phyloP scores from a whole-genome alignment of 2,797 vertebrate genomes.

The Gouania willdenowi region DNA sequence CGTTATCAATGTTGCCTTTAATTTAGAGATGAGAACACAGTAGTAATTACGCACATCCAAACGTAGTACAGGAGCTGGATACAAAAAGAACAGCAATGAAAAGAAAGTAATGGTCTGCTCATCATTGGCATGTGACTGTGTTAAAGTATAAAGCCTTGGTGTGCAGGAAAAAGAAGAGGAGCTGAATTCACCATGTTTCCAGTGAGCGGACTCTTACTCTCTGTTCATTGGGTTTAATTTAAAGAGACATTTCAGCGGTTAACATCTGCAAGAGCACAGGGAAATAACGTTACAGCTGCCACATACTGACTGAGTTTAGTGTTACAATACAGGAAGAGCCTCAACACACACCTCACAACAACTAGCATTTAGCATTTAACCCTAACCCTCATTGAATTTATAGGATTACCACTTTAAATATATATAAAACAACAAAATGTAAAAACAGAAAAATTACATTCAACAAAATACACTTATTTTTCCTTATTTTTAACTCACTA shows the following conservation, averaged over 20 bases:
- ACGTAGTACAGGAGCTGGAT: constrained; percentile 77
- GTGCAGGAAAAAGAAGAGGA: constrained; percentile 37
- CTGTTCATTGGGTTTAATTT: constrained; percentile 86
- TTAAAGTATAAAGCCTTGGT: constrained; percentile 38
- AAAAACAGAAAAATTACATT: constrained; percentile 89
- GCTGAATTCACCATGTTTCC: constrained; percentile 54
- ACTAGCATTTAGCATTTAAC: constrained; percentile 98
- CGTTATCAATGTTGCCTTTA: constrained; percentile 99
- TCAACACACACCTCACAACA: constrained; percentile 94
- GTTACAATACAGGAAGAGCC: constrained; percentile 95
- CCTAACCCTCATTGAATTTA: constrained; percentile 83
- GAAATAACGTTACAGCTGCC: constrained; percentile 98
- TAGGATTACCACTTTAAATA: constrained; percentile 85
- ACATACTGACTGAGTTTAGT: constrained; percentile 90
- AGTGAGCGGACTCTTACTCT: constrained; percentile 76
- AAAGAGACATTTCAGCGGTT: constrained; percentile 99
- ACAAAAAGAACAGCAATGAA: constrained; percentile 80
- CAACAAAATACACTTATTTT: constrained; percentile 87
- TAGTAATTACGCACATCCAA: constrained; percentile 80
- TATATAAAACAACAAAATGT: constrained; percentile 83
- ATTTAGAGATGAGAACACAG: constrained; percentile 84
- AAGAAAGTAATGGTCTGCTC: constrained; percentile 78
- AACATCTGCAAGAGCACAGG: constrained; percentile 99
- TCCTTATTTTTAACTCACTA: constrained; percentile 89
- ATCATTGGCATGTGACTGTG: constrained; percentile 55